A percentile compares a stretch with the other conserved stretches of the same genome.
phyloP scores from a whole-genome alignment of 2,888 invertebrate species.

The Gerosis bhagava region DNA sequence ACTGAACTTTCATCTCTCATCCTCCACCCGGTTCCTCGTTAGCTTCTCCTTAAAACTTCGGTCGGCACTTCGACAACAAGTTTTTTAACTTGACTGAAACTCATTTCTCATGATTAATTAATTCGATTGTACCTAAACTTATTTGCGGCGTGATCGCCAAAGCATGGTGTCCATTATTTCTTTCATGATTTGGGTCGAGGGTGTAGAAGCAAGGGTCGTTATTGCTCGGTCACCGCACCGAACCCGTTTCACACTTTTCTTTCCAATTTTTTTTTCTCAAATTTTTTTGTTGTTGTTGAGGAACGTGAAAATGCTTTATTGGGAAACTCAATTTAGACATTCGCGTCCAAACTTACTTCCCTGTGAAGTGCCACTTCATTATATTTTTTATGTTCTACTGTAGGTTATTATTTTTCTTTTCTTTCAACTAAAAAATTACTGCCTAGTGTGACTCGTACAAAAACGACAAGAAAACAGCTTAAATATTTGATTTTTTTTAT shows the following conservation, averaged over 20 bases:
- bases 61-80: constrained; percentile 58
- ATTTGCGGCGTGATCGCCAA: constrained; percentile 64
- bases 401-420: constrained; percentile 30
- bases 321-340: constrained; percentile 55
- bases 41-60: constrained; percentile 78
- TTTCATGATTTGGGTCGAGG: constrained; percentile 67
- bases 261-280: constrained; percentile 33
- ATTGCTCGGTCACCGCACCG: constrained; percentile 70
- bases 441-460: too few species aligned
- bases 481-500: too few species aligned
- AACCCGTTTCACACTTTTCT: constrained; percentile 52
- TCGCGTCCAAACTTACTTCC: constrained; percentile 32
- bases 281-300: constrained; percentile 46
- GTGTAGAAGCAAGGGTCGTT: constrained; percentile 57
- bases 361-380: constrained; percentile 24
- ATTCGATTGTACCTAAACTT: constrained; percentile 75
- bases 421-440: constrained; percentile 12
- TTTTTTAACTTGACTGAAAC: constrained; percentile 72
- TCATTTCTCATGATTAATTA: constrained; percentile 77
- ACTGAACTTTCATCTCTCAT: constrained; percentile 72
- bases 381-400: constrained; percentile 29
- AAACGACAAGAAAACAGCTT: too few species aligned
- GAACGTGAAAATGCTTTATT: constrained; percentile 47
- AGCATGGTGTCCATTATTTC: constrained; percentile 67
- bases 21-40: constrained; percentile 72